These are phyloP conservation scores for Mactromeris polynyma DNA, from an alignment of 2,888 invertebrate species.

Conservation along the genomic window DNA sequence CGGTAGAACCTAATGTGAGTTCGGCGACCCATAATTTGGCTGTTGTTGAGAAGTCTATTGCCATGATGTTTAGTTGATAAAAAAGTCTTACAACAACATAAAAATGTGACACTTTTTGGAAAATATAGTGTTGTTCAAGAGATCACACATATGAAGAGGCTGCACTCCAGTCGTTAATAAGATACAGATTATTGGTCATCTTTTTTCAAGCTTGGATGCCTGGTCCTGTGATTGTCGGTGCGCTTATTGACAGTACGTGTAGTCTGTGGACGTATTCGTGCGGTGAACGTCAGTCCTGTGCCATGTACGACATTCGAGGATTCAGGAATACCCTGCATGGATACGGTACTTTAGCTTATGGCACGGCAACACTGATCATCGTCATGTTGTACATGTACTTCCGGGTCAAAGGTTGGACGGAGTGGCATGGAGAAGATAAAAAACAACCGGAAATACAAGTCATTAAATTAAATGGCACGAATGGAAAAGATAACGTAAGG, in stretches of 20 bases:
- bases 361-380: conserved; percentile 12
- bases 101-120: no score
- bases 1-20: no score
- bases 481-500: conserved; percentile 1
- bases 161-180: no score
- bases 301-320: conserved; percentile 52
- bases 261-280: conserved; percentile 64
- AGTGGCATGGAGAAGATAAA: conserved; percentile 32
- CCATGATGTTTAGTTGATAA: no score
- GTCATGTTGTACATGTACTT: conserved; percentile 43
- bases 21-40: no score
- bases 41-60: no score
- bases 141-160: no score
- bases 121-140: no score
- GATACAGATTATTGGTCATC: neutral
- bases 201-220: conserved; percentile 64
- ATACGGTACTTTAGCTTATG: conserved; percentile 19
- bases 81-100: no score
- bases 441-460: neutral
- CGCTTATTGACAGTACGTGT: conserved; percentile 60
- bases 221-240: conserved; percentile 64
- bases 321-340: conserved; percentile 57
- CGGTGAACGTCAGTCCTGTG: conserved; percentile 61
- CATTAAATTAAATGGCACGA: neutral
- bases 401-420: conserved; percentile 32